phyloP scores from a whole-genome alignment of 2,113 vertebrate genomes.

The Microtus montanus region DNA sequence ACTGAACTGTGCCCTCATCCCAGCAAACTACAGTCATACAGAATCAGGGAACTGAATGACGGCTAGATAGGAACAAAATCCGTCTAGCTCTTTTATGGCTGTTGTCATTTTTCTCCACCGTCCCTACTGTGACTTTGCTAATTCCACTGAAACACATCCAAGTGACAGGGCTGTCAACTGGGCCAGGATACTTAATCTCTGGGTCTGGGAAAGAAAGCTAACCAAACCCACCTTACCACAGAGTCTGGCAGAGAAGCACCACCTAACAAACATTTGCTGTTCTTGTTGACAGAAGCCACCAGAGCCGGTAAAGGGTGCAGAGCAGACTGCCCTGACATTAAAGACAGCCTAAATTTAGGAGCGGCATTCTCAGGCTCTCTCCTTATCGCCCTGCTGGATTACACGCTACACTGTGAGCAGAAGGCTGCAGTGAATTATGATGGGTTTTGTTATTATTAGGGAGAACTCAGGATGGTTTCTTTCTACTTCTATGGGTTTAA shows the following conservation, averaged over 20 bases:
- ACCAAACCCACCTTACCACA: neutral
- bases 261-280: neutral
- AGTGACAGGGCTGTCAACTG: neutral
- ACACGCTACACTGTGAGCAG: neutral
- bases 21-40: neutral
- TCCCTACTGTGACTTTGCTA: neutral
- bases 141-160: neutral
- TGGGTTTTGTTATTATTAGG: neutral
- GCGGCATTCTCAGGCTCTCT: neutral
- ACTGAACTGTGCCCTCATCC: neutral
- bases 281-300: neutral
- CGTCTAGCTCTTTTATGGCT: neutral
- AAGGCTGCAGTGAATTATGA: neutral
- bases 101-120: neutral
- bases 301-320: neutral
- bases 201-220: neutral
- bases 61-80: neutral
- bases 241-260: neutral
- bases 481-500: slow-evolving; percentile 33
- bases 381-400: neutral
- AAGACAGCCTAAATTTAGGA: neutral
- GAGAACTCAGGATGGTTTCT: neutral
- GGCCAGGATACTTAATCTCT: neutral
- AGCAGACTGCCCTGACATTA: neutral
- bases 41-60: neutral